Conservation (phyloP, 2,113 vertebrate genomes). For the Eulacestoma nigropectus region DNA sequence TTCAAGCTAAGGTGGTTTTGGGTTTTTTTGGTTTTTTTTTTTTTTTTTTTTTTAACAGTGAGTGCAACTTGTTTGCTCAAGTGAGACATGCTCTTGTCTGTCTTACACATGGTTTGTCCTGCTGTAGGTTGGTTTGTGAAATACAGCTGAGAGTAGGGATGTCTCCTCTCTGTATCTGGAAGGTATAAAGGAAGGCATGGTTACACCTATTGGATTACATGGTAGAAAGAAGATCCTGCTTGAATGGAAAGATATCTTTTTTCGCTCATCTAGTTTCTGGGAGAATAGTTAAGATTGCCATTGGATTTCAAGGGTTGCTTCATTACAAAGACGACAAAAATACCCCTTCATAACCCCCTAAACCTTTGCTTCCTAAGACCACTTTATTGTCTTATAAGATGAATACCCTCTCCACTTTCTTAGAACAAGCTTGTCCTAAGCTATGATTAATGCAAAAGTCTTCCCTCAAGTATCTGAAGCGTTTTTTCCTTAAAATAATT, state of each 20-base stretch:
- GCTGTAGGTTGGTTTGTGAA: not conserved
- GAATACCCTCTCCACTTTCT: not conserved
- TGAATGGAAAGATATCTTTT: slow-evolving; percentile 51
- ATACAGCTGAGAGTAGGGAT: not conserved
- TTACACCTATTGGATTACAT: not conserved
- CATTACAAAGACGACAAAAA: not conserved
- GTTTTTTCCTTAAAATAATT: not conserved
- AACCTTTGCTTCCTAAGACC: not conserved
- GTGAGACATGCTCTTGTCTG: not conserved
- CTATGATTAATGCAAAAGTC: not conserved
- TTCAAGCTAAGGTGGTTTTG: not conserved
- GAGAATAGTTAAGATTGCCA: slow-evolving; percentile 20
- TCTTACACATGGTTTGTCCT: accelerated
- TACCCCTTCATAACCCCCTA: accelerated
- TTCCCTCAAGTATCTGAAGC: not conserved
- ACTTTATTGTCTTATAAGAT: not conserved
- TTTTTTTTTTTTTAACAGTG: not conserved
- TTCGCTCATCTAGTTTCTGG: slow-evolving; percentile 31
- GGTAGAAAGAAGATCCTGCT: slow-evolving; percentile 30
- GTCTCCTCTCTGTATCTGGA: not conserved
- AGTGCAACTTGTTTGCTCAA: accelerated
- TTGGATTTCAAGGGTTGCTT: slow-evolving; percentile 12
- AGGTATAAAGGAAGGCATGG: not conserved
- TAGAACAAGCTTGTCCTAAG: not conserved
- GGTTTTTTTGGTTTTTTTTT: not conserved